A percentile compares a stretch with the other conserved stretches of the same genome.
These are phyloP conservation scores for Bombus cullumanus DNA, from an alignment of 1,140 invertebrate species.

Conservation along the genomic window DNA sequence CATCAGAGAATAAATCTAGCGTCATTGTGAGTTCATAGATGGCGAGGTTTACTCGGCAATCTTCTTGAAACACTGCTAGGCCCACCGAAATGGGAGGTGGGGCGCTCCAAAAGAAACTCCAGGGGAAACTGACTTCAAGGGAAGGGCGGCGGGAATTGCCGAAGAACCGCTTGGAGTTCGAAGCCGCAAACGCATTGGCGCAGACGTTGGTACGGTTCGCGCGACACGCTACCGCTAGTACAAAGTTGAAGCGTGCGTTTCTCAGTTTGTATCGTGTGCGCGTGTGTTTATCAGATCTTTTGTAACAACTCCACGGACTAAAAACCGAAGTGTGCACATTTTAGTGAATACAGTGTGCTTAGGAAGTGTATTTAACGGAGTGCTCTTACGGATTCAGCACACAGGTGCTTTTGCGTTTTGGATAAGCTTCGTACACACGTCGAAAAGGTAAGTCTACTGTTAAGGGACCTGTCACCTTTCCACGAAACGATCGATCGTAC, in stretches of 20 bases:
- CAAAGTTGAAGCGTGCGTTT: slow-evolving; percentile 32
- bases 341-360: slow-evolving; percentile 34
- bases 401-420: slow-evolving; percentile 25
- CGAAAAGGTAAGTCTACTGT: slow-evolving; percentile 27
- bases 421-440: slow-evolving; percentile 45
- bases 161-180: slow-evolving; percentile 42
- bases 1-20: no score
- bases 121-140: no score
- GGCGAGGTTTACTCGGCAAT: no score
- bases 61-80: no score
- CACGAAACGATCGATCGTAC: not conserved
- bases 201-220: slow-evolving; percentile 49
- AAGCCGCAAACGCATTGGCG: slow-evolving; percentile 53
- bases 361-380: slow-evolving; percentile 17
- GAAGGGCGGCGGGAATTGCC: not conserved
- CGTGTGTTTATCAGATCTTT: slow-evolving; percentile 15
- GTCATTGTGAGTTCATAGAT: no score
- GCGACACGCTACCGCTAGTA: slow-evolving; percentile 27
- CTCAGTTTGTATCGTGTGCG: slow-evolving; percentile 7
- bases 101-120: not conserved
- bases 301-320: not conserved
- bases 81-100: no score
- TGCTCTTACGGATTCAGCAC: slow-evolving; percentile 15
- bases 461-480: not conserved
- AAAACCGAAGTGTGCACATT: not conserved